Evolutionary conservation across 2,113 vertebrate genomes (phyloP), one percentile per base, ranked within the genome.

Genomic region (Oreochromis tanganicae): DNA sequence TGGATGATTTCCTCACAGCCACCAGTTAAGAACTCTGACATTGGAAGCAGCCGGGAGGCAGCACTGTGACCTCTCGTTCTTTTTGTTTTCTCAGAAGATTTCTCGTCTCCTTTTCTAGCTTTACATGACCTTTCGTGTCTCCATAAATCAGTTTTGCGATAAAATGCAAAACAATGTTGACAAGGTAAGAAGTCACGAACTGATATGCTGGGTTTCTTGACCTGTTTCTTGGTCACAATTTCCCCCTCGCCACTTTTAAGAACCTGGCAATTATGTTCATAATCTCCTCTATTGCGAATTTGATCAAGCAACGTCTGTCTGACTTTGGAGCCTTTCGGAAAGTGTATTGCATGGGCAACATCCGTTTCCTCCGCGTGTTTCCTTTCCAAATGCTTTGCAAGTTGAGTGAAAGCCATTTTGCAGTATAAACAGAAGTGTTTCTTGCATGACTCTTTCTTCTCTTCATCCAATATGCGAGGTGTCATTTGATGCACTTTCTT

Each of bases 361-460:
- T 94, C 95, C 0, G 88, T 92, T 93, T 96, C 95, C 7, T 94
- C 92, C 1, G 88, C 46, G 34, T 96, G 95, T 17, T 80, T 94
- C 52, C 82, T 93, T 89, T 95, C 94, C 71, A 96, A 93, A 66
- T 96, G 95, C 82, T 94, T 95, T 80, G 83, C 57, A n/a, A 96
- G 87, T 56, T 95, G 93, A 3, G 86, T 83, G 78, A 93, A 94
- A 79, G 93, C 81, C 82, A 83, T 83, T 91, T 95, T 93, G 86
- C 95, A 96, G 80, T 94, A 95, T 10, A 95, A 87, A 87, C 95
- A 96, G 66, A 94, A 94, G 48, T 95, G 93, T 57, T 95, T 95
- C 82, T 93, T 95, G 27, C 34, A 17, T 0, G 87, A 7, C 21
- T 93, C 87, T 32, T 90, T 91, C 52, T 90, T 91, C 21, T 90